Evolutionary conservation across 2,888 invertebrate genomes (phyloP), one percentile per base, ranked within the genome.

Genomic region (Carpatolechia fugitivella): DNA sequence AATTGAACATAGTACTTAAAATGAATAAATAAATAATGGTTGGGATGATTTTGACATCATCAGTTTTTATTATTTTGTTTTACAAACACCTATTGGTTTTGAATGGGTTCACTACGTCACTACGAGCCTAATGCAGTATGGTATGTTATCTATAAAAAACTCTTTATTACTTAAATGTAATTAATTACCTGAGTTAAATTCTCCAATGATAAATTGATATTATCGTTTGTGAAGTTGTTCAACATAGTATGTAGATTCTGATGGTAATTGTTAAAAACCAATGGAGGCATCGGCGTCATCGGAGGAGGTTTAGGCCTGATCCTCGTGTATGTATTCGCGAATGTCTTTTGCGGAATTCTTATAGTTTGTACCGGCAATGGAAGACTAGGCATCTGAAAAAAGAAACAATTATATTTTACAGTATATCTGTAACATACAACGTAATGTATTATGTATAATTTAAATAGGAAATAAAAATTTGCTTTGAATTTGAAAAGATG

Each of bases 181-280:
- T n/a, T 54, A 57, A 46, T 69, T 74, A 87, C 91, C 85, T 90
- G 90, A 38, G 90, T 90, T 59, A 91, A 75, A 66, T 71, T 90
- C 58, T 91, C 91, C 60, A 91, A 56, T 18, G 90, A 90, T 44
- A 91, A 24, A 31, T 58, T 58, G 8, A 58, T 58, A 30, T 58
- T 58, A 31, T 58, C 58, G 36, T 41, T 52, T 20, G 35, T n/a
- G 40, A 14, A 41, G 41, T 41, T 41, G 7, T 47, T 47, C 1
- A 30, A 13, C 29, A 47, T 30, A 4, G 20, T 30, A 1, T 47
- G 16, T 20, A 41, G 13, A 11, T 41, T n/a, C n/a, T n/a, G n/a
- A n/a, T n/a, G n/a, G 55, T 40, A 47, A 35, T 61, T 61, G 46
- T 61, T 63, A 14, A 59, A 51, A 48, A 72, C 60, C 6, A 63